Base-by-base conservation (phyloP, 2,797 vertebrate species). In the Rhabdomys pumilio region DNA sequence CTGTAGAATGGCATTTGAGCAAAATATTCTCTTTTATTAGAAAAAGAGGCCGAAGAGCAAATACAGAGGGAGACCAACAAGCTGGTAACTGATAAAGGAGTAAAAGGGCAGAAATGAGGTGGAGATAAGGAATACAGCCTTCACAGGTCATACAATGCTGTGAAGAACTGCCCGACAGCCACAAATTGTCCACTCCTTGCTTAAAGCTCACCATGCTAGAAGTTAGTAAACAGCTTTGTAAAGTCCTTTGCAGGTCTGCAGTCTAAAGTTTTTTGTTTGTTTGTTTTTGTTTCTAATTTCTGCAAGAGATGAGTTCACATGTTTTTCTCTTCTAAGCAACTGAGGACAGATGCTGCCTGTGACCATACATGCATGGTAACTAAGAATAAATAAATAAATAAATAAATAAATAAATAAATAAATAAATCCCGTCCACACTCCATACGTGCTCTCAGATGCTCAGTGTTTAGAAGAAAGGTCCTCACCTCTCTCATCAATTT, bases 11-110 rank as follows among this genome's bases (percentile, higher is more conserved):
- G 1, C 9, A 65, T 61, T 47, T 11, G 1, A 59, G 69, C 17
- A 69, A 41, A 67, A 0, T 24, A 65, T 90, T 90, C 59, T 67
- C n/a, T 81, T 81, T 2, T 59, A 55, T 92, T 76, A 85, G 55
- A 89, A 86, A 94, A 91, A 91, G 41, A 69, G 26, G 57, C 12
- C 24, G 59, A 12, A 41, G 92, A 93, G 24, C 41, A 76, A 76
- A 76, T 76, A 67, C 20, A 80, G 63, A 86, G 8, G n/a, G 61
- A 90, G 7, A 87, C n/a, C 34, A 79, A 50, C 14, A 75, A 76
- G 34, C 67, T 29, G 84, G 31, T 63, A 67, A 83, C 55, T 44
- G 67, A 69, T 57, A 75, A 59, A 59, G 50, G 24, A 55, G 84
- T 73, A 69, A 90, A 67, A 11, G 24, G 31, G 69, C n/a, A 6